phyloP scores from a whole-genome alignment of 2,888 invertebrate genomes.

The Euzetes globulus region DNA sequence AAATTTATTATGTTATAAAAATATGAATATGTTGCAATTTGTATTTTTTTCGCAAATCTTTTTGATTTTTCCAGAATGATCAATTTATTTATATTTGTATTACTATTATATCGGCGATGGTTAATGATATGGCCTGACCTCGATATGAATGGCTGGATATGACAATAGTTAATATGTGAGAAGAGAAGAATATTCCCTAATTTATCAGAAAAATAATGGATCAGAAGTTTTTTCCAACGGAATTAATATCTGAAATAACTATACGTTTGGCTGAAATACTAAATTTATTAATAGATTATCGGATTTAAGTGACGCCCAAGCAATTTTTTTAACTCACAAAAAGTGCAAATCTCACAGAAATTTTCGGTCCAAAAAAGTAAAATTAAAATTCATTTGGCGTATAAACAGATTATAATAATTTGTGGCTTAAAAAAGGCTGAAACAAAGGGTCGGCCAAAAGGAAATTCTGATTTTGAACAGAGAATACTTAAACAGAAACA shows the following conservation, averaged over 20 bases:
- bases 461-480: not conserved
- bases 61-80: too few species aligned
- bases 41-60: too few species aligned
- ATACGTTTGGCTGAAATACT: not conserved
- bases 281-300: not conserved
- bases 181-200: not conserved
- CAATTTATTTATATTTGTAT: too few species aligned
- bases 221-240: not conserved
- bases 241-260: not conserved
- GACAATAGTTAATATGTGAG: not conserved
- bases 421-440: not conserved
- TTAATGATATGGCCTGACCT: constrained; percentile 7
- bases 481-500: not conserved
- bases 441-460: not conserved
- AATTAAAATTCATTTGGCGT: not conserved
- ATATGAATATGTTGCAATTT: too few species aligned
- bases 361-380: not conserved
- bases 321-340: not conserved
- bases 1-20: too few species aligned
- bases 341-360: not conserved
- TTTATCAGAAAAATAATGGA: not conserved
- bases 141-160: constrained; percentile 2
- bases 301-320: not conserved
- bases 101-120: not conserved
- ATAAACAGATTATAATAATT: not conserved